These are phyloP conservation scores for Stichodactyla helianthus DNA, from an alignment of 64 coral and sea anemone species.

Conservation along the genomic window DNA sequence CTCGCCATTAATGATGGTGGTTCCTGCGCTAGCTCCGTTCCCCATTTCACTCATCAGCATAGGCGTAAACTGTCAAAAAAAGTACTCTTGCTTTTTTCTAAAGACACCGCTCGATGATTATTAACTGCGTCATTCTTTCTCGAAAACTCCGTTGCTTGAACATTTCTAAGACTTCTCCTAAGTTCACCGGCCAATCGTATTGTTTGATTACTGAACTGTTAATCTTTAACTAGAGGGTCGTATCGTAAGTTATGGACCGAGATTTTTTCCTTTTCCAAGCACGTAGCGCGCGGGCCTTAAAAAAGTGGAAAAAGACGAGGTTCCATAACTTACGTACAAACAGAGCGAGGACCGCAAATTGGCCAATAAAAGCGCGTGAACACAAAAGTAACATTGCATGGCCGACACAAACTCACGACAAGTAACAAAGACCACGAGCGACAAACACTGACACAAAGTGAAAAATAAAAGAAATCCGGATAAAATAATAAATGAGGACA, in stretches of 20 bases:
- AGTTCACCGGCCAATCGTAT: conserved; percentile 10
- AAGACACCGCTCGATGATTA: background rate
- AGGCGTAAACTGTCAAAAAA: background rate
- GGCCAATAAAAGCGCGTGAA: too few relatives aligned
- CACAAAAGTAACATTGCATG: too few relatives aligned
- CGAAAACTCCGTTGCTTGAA: conserved; percentile 13
- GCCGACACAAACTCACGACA: too few relatives aligned
- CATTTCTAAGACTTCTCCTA: conserved; percentile 40
- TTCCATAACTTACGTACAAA: too few relatives aligned
- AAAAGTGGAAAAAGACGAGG: too few relatives aligned
- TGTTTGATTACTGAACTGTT: conserved; percentile 6
- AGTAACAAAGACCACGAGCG: too few relatives aligned
- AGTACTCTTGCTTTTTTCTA: background rate
- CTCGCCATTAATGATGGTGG: conserved; percentile 21
- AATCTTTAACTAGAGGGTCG: conserved; percentile 9
- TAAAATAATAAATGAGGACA: too few relatives aligned
- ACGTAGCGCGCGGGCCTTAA: too few relatives aligned
- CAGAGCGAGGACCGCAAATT: too few relatives aligned
- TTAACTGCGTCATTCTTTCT: background rate
- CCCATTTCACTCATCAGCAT: conserved; percentile 26
- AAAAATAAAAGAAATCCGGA: too few relatives aligned
- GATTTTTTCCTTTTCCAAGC: background rate
- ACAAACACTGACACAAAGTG: too few relatives aligned
- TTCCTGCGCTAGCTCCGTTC: conserved; percentile 13
- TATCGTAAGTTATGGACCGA: background rate